These are phyloP conservation scores for Lerista edwardsae DNA, from an alignment of 2,797 vertebrate genomes.

Conservation along the genomic window DNA sequence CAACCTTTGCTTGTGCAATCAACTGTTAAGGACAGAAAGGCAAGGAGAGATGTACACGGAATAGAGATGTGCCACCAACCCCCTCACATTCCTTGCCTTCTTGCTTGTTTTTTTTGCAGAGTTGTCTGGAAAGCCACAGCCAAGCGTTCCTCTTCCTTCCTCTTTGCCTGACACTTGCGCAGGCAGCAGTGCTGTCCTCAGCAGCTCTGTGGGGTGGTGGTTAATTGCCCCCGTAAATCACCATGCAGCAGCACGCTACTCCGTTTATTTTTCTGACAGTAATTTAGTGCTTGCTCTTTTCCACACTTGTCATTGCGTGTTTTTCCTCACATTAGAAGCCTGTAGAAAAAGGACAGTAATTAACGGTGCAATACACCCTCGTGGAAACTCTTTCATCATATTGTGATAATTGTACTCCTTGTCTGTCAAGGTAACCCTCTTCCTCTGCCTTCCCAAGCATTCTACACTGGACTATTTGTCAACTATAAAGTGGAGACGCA, in stretches of 20 bases:
- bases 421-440: conserved; percentile 96
- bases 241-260: conserved; percentile 84
- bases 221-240: conserved; percentile 99
- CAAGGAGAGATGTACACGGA: conserved; percentile 22
- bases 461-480: conserved; percentile 89
- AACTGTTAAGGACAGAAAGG: neutral
- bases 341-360: conserved; percentile 99
- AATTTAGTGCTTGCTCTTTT: conserved; percentile 99
- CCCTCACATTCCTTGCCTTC: conserved; percentile 7
- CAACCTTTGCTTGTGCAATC: neutral
- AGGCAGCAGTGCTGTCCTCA: conserved; percentile 85
- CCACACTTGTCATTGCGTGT: conserved; percentile 99
- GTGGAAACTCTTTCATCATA: conserved; percentile 97
- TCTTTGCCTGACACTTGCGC: conserved; percentile 70
- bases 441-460: conserved; percentile 80
- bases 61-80: conserved; percentile 35
- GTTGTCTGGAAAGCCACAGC: conserved; percentile 65
- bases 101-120: conserved; percentile 72
- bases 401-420: conserved; percentile 99
- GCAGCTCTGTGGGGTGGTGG: conserved; percentile 93
- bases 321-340: conserved; percentile 99
- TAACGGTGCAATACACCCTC: conserved; percentile 91
- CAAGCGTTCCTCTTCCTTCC: conserved; percentile 65
- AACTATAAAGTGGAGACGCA: conserved; percentile 79
- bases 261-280: conserved; percentile 99